These are phyloP conservation scores for Drosophila testacea DNA, from an alignment of 2,888 invertebrate genomes.

Conservation along the genomic window DNA sequence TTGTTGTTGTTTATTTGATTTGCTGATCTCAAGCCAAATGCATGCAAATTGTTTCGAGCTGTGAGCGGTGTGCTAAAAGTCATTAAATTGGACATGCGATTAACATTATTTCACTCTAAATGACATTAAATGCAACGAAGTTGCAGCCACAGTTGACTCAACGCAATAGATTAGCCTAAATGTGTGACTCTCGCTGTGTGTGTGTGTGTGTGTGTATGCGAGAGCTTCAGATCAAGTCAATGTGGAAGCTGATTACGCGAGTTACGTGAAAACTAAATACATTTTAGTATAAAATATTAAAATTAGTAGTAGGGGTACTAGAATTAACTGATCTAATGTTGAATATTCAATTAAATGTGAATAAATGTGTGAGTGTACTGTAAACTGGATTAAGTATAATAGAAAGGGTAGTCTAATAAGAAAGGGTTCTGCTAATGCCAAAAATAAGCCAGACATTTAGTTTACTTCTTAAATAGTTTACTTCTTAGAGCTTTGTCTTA, in stretches of 20 bases:
- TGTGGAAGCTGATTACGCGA: neutral
- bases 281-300: too few species aligned
- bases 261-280: neutral
- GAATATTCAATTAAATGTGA: neutral
- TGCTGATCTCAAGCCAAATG: slow-evolving; percentile 53
- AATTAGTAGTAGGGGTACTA: too few species aligned
- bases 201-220: slow-evolving; percentile 1
- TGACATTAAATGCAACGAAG: slow-evolving; percentile 65
- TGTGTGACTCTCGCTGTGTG: slow-evolving; percentile 29
- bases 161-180: slow-evolving; percentile 59
- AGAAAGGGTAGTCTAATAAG: too few species aligned
- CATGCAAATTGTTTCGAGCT: slow-evolving; percentile 55
- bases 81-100: slow-evolving; percentile 79
- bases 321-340: neutral
- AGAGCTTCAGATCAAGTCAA: slow-evolving; percentile 22
- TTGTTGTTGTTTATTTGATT: slow-evolving; percentile 44
- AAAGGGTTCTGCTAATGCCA: too few species aligned
- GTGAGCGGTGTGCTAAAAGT: slow-evolving; percentile 67
- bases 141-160: slow-evolving; percentile 47
- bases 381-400: too few species aligned
- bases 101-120: slow-evolving; percentile 77
- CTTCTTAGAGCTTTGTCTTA: too few species aligned
- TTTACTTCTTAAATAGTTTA: too few species aligned
- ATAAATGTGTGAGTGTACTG: neutral
- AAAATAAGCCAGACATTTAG: too few species aligned